Evolutionary conservation across 2,113 vertebrate genomes (phyloP), one percentile per base, ranked within the genome.

Genomic region (Phrynocephalus versicolor): DNA sequence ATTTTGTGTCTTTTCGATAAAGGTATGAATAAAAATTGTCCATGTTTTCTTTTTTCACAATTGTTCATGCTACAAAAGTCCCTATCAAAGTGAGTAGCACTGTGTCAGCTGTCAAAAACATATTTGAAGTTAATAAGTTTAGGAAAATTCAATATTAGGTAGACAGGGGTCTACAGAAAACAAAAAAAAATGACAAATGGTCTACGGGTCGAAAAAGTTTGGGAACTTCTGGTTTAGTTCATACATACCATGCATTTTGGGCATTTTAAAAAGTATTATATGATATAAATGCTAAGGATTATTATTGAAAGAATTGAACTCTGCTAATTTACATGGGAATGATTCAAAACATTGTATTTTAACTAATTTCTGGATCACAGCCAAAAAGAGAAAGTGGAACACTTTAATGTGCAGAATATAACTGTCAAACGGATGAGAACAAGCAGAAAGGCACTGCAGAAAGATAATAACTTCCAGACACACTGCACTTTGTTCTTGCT

Each of bases 391-490:
- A 84, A 84, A 84, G 73, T 84, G 55, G 73, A 23, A 19, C 72
- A 51, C 57, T 84, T 84, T 84, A 76, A 75, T 75, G 41, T 64
- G 18, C 37, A 60, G 51, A 55, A 51, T 77, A 84, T 77, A 84
- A 65, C 41, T 76, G 82, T 72, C 82, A 84, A n/a, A 7, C 65
- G 60, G 72, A 75, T 65, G 72, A 84, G 72, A 75, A 64, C 21
- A 84, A 75, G 41, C 41, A 84, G 71, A 65, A 25, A 18, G 58
- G 75, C 75, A 30, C 60, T 65, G 64, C 25, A 83, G 70, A 64
- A 83, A 83, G 82, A 75, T 83, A 83, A 64, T 83, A 64, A 55
- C 67, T 84, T 75, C 73, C 64, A 67, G 74, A 69, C 73, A 76
- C 33, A 39, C 82, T 57, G 9, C 77, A 45, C 79, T 84, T 33